Conservation (phyloP, 1,140 invertebrate species). For the Platorchestia sp. region DNA sequence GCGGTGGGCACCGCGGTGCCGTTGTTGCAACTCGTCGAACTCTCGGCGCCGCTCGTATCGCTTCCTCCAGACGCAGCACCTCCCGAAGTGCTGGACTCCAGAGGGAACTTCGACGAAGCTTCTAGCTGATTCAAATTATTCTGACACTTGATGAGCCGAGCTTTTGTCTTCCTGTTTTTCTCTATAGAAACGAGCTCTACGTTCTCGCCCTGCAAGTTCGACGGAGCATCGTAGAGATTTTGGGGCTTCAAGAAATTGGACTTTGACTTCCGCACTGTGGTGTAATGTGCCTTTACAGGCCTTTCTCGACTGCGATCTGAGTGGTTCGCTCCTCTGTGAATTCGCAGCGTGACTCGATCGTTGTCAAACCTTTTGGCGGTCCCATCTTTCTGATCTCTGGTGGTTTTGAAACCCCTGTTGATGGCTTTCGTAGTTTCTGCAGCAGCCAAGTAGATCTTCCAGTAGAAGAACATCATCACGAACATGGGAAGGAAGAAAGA, state of each 20-base stretch:
- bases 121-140: slow-evolving; percentile 2
- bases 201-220: slow-evolving; percentile 25
- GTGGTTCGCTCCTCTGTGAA: slow-evolving; percentile 83
- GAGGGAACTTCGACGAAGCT: slow-evolving; percentile 38
- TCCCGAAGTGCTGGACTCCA: slow-evolving; percentile 51
- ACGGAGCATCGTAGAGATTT: slow-evolving; percentile 54
- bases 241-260: background rate
- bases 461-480: slow-evolving; percentile 97
- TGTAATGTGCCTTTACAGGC: slow-evolving; percentile 61
- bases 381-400: slow-evolving; percentile 75
- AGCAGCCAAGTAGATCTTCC: slow-evolving; percentile 93
- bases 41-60: slow-evolving; percentile 31
- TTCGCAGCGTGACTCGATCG: slow-evolving; percentile 89
- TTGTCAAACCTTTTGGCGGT: slow-evolving; percentile 72
- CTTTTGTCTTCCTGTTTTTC: slow-evolving; percentile 18
- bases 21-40: slow-evolving; percentile 8
- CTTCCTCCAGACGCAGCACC: slow-evolving; percentile 46
- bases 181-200: slow-evolving; percentile 47
- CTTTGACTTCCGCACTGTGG: slow-evolving; percentile 53
- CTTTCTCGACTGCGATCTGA: slow-evolving; percentile 62
- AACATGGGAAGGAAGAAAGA: slow-evolving; percentile 97
- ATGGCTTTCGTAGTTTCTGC: slow-evolving; percentile 90
- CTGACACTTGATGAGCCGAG: background rate
- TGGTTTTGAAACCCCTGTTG: slow-evolving; percentile 93
- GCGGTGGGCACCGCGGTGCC: slow-evolving; percentile 68